Evolutionary conservation across 2,888 invertebrate species (phyloP).

Genomic region (Leucozona laternaria): DNA sequence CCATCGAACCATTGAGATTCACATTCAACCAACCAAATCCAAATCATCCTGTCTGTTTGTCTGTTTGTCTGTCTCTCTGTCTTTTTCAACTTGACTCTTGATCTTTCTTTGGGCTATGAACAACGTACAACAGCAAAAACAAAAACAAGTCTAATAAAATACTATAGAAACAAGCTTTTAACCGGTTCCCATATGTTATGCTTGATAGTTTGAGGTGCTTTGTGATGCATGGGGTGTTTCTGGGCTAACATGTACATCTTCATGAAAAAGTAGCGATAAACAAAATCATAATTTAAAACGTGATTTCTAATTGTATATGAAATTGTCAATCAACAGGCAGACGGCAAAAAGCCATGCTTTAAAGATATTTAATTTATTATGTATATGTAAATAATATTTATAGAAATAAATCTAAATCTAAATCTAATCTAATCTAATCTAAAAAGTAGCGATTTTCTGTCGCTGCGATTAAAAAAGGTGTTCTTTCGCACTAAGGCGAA

Average conservation of each 20-base stretch:
- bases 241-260: background rate
- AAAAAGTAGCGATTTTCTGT: too few relatives aligned
- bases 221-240: background rate
- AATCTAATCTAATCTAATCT: too few relatives aligned
- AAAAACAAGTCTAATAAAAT: slow-evolving; percentile 8
- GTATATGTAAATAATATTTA: too few relatives aligned
- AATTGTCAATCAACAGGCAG: too few relatives aligned
- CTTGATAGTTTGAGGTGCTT: slow-evolving; percentile 17
- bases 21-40: slow-evolving; percentile 32
- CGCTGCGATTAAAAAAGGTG: too few relatives aligned
- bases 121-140: background rate
- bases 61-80: background rate
- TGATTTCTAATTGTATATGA: too few relatives aligned
- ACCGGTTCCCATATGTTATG: slow-evolving; percentile 57
- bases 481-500: too few relatives aligned
- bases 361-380: too few relatives aligned
- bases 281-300: too few relatives aligned
- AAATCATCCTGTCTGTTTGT: slow-evolving; percentile 31
- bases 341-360: too few relatives aligned
- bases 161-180: slow-evolving; percentile 38
- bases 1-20: slow-evolving; percentile 50
- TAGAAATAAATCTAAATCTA: too few relatives aligned
- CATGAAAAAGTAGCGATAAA: too few relatives aligned
- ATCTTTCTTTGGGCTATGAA: slow-evolving; percentile 52
- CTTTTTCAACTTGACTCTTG: slow-evolving; percentile 60